Base-by-base conservation (phyloP, 2,888 invertebrate species). In the Drosophila mettleri region DNA sequence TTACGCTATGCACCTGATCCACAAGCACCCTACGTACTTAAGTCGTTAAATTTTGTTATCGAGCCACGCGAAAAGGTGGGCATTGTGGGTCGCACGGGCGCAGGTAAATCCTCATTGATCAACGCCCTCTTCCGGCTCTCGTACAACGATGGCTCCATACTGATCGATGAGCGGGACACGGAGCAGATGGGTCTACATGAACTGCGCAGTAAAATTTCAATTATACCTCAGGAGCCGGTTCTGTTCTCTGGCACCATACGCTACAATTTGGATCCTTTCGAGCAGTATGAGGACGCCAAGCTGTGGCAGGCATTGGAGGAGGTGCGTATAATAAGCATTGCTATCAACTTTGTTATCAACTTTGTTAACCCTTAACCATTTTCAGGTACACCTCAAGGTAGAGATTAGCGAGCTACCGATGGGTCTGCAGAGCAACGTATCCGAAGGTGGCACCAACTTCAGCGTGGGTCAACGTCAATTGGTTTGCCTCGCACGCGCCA, bases 391-490 rank as follows among this genome's bases (percentile, higher is more conserved):
- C 70, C 71, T 98, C 31, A 97, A 97, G 86, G 94, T 95, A 46
- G 94, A 94, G 0, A 94, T 96, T 38, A 90, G 92, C 61, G 95
- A 94, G 41, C 80, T 96, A 69, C 93, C 95, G 0, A 94, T 94
- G 31, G 96, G 96, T 0, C 93, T 97, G 33, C 94, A 94, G 81
- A 95, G 94, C 55, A 94, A 93, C 87, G 95, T 97, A 91, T 94
- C 95, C 0, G 97, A 97, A 94, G 89, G 96, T 95, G 66, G 95
- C 94, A 52, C 96, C 95, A 93, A 95, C 95, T 97, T 97, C 90
- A 98, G 97, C 55, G 95, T 98, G 2, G 98, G 98, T 0, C 98
- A 98, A 91, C 93, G 97, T 5, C 98, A 98, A 91, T 93, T 98
- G 45, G 95, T 98, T 43, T 98, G 98, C 89, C 93, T 98, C 64